Conservation (phyloP, 1,140 invertebrate genomes). For the Bombyx mandarina region DNA sequence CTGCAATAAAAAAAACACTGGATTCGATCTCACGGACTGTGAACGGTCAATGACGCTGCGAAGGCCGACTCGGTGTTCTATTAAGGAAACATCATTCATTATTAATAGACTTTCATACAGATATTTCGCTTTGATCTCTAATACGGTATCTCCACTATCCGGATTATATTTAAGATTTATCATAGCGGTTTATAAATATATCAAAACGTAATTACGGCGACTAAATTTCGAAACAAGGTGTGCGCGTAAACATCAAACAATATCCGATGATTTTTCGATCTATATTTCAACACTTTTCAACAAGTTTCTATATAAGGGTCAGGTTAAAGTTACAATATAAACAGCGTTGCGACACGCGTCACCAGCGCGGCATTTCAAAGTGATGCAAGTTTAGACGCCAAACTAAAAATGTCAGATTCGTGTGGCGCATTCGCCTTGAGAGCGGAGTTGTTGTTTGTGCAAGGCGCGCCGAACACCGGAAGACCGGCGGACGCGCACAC, state of each 20-base stretch:
- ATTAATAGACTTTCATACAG: too few species aligned
- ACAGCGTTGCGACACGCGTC: conserved; percentile 32
- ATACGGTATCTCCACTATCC: conserved; percentile 1
- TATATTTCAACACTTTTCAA: conserved; percentile 13
- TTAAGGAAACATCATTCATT: too few species aligned
- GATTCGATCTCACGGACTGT: conserved; percentile 21
- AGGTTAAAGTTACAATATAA: conserved; percentile 29
- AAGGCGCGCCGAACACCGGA: conserved; percentile 25
- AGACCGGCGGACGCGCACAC: conserved; percentile 31
- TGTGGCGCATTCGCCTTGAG: conserved; percentile 42
- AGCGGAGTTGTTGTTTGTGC: conserved; percentile 7
- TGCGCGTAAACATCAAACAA: too few species aligned
- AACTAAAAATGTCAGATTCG: conserved; percentile 64
- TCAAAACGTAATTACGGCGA: too few species aligned
- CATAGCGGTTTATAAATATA: too few species aligned
- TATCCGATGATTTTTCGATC: too few species aligned
- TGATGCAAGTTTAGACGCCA: conserved; percentile 36
- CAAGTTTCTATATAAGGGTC: conserved; percentile 25
- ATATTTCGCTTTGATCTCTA: too few species aligned
- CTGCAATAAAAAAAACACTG: conserved; percentile 41
- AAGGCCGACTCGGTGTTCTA: not conserved
- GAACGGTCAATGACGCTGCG: conserved; percentile 12
- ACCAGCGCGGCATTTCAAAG: conserved; percentile 45
- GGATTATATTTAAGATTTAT: too few species aligned
- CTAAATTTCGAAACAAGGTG: too few species aligned